Percentiles rank a stretch among this genome's conserved stretches.
These are phyloP conservation scores for Dermochelys coriacea DNA, from an alignment of 2,797 vertebrate genomes.

Conservation along the genomic window DNA sequence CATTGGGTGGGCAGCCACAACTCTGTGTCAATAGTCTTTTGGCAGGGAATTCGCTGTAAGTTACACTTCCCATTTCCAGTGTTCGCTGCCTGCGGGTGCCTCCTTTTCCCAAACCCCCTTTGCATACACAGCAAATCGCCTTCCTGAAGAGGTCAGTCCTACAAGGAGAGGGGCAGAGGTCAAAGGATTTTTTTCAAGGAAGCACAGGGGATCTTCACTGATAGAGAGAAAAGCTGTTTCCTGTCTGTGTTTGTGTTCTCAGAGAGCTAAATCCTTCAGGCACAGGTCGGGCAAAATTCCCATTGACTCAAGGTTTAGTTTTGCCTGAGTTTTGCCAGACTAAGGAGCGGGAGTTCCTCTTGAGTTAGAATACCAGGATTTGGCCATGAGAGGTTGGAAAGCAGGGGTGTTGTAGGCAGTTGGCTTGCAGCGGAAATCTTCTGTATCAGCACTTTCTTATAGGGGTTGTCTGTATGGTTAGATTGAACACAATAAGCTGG, in stretches of 20 bases:
- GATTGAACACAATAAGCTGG: not conserved
- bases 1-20: not conserved
- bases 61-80: not conserved
- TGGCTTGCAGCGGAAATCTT: not conserved
- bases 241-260: constrained; percentile 40
- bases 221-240: constrained; percentile 36
- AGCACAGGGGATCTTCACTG: constrained; percentile 48
- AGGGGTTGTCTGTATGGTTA: not conserved
- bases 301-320: not conserved
- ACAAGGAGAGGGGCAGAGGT: constrained; percentile 45
- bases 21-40: not conserved
- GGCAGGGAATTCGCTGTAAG: not conserved
- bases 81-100: not conserved
- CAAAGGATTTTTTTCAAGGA: constrained; percentile 69
- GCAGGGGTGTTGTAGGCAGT: not conserved
- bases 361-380: not conserved
- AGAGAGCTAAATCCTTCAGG: constrained; percentile 28
- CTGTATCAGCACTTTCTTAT: not conserved
- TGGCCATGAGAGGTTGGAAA: not conserved
- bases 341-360: not conserved
- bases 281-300: not conserved
- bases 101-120: constrained; percentile 6
- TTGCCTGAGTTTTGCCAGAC: not conserved
- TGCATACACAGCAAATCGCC: constrained; percentile 25
- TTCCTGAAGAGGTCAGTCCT: constrained; percentile 67